These are phyloP conservation scores for Schizaphis graminum DNA, from an alignment of 2,888 invertebrate species.

Conservation along the genomic window DNA sequence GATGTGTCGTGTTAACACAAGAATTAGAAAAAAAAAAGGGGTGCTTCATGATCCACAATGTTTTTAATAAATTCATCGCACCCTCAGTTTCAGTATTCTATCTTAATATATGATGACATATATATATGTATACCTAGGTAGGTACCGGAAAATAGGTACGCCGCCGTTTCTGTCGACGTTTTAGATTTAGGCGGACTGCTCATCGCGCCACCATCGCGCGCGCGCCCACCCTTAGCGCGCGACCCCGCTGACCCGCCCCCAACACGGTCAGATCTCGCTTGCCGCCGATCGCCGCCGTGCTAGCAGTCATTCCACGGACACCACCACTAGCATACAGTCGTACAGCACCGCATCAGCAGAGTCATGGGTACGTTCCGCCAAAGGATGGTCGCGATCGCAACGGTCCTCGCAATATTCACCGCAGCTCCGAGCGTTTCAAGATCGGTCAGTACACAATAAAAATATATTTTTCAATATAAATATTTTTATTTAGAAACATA, in stretches of 20 bases:
- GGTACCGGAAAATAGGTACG: not conserved
- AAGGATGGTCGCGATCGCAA: conserved; percentile 21
- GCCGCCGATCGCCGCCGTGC: not conserved
- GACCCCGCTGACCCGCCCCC: not conserved
- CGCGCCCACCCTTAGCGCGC: not conserved
- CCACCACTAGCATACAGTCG: not conserved
- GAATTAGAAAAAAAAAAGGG: too few species aligned
- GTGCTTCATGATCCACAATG: too few species aligned
- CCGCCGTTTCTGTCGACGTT: not conserved
- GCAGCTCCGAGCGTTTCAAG: not conserved
- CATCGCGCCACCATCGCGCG: conserved; percentile 5
- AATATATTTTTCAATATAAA: too few species aligned
- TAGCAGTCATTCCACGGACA: conserved; percentile 31
- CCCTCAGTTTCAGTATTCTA: too few species aligned
- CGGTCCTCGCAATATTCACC: not conserved
- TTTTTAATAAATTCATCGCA: too few species aligned
- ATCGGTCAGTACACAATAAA: conserved; percentile 31
- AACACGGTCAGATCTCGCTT: not conserved
- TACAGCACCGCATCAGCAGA: not conserved
- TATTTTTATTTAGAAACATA: not conserved
- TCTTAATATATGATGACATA: too few species aligned
- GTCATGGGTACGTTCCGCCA: not conserved
- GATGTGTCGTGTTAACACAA: too few species aligned
- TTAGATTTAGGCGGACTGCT: not conserved
- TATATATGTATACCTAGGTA: too few species aligned